Conservation (phyloP, 2,797 vertebrate genomes). For the Falco naumanni region DNA sequence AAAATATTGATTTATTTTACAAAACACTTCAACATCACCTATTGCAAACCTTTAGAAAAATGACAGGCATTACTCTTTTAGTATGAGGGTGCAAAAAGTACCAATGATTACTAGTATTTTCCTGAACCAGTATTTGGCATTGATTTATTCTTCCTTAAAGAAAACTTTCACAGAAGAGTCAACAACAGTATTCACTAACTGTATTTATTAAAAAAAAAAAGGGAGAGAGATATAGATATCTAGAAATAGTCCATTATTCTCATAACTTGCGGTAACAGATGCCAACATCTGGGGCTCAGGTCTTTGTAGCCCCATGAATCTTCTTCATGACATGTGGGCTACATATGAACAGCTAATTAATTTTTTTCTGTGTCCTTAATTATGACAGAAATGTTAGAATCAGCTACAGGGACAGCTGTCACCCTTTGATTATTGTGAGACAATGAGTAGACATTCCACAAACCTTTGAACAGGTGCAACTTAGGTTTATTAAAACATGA, state of each 20-base stretch:
- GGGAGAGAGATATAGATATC: no score
- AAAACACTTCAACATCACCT: neutral
- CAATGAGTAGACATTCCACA: neutral
- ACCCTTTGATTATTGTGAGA: constrained; percentile 27
- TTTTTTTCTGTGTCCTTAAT: neutral
- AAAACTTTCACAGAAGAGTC: neutral
- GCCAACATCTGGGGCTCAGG: neutral
- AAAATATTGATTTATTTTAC: neutral
- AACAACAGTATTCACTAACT: neutral
- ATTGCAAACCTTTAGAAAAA: neutral
- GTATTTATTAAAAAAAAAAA: neutral
- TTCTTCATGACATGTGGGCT: neutral
- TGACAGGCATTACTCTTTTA: neutral
- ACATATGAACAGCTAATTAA: neutral
- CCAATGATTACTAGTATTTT: neutral
- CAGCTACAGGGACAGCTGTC: neutral
- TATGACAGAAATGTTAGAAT: constrained; percentile 17
- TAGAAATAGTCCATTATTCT: neutral
- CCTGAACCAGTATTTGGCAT: neutral
- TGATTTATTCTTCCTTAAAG: neutral
- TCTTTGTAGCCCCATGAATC: neutral
- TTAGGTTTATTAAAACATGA: constrained; percentile 5
- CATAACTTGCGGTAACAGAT: neutral
- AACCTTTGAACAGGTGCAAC: constrained; percentile 52
- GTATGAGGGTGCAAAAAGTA: neutral